These are phyloP conservation scores for Odontesthes bonariensis DNA, from an alignment of 2,113 vertebrate genomes.

Conservation along the genomic window DNA sequence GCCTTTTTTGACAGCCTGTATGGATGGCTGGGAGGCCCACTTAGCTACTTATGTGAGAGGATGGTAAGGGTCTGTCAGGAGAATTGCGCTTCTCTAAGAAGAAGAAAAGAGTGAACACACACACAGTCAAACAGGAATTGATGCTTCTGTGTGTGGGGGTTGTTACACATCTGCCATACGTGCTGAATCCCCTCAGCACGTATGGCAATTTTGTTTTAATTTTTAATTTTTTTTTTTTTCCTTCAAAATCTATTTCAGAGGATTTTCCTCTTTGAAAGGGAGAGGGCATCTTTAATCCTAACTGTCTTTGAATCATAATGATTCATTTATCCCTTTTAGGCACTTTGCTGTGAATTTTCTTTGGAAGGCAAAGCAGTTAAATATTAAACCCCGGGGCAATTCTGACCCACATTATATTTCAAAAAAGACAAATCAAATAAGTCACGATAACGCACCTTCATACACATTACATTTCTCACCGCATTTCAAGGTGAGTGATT, in stretches of 20 bases:
- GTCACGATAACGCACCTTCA: slow-evolving; percentile 24
- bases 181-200: too few relatives aligned
- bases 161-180: too few relatives aligned
- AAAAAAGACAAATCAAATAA: slow-evolving; percentile 36
- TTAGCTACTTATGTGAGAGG: background rate
- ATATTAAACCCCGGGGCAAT: slow-evolving; percentile 40
- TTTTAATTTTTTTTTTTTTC: too few relatives aligned
- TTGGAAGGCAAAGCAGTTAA: slow-evolving; percentile 8
- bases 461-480: background rate
- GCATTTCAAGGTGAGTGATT: background rate
- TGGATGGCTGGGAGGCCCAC: slow-evolving; percentile 9
- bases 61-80: slow-evolving; percentile 37
- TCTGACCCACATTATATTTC: slow-evolving; percentile 14
- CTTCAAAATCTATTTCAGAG: background rate
- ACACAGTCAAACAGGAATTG: too few relatives aligned
- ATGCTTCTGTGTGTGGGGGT: too few relatives aligned
- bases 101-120: background rate
- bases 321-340: slow-evolving; percentile 21
- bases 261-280: background rate
- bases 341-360: slow-evolving; percentile 28
- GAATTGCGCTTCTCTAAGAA: slow-evolving; percentile 7
- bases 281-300: slow-evolving; percentile 21
- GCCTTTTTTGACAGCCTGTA: slow-evolving; percentile 48
- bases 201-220: too few relatives aligned
- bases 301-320: slow-evolving; percentile 25